phyloP scores from a whole-genome alignment of 2,888 invertebrate species.

The Acronicta psi region DNA sequence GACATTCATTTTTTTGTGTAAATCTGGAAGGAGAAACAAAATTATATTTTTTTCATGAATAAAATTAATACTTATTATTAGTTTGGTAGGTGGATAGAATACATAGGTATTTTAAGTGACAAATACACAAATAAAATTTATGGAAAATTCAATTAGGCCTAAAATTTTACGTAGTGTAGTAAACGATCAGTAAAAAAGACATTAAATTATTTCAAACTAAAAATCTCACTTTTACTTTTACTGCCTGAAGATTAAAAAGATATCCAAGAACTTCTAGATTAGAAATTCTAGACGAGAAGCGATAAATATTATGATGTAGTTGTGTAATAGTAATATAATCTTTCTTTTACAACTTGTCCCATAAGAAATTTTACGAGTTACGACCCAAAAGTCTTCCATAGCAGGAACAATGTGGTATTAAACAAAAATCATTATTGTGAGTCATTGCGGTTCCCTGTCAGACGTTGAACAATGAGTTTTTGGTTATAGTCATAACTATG shows the following conservation, averaged over 20 bases:
- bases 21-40: too few species aligned
- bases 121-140: too few species aligned
- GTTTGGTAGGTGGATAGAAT: too few species aligned
- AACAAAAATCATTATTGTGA: conserved; percentile 77
- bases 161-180: too few species aligned
- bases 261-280: not conserved
- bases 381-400: conserved; percentile 64
- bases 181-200: too few species aligned
- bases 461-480: conserved; percentile 61
- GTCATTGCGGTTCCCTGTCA: conserved; percentile 62
- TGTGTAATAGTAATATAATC: not conserved
- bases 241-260: not conserved
- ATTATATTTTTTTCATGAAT: too few species aligned
- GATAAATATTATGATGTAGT: not conserved
- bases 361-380: conserved; percentile 67
- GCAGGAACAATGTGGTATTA: conserved; percentile 83
- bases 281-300: too few species aligned
- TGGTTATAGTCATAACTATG: conserved; percentile 47
- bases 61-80: too few species aligned
- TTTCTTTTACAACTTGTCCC: conserved; percentile 42
- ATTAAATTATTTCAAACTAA: not conserved
- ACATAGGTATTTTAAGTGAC: too few species aligned
- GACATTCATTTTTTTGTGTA: too few species aligned
- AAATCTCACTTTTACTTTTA: not conserved
- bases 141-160: too few species aligned